Conservation (phyloP, 2,797 vertebrate genomes). For the Coreius guichenoti region DNA sequence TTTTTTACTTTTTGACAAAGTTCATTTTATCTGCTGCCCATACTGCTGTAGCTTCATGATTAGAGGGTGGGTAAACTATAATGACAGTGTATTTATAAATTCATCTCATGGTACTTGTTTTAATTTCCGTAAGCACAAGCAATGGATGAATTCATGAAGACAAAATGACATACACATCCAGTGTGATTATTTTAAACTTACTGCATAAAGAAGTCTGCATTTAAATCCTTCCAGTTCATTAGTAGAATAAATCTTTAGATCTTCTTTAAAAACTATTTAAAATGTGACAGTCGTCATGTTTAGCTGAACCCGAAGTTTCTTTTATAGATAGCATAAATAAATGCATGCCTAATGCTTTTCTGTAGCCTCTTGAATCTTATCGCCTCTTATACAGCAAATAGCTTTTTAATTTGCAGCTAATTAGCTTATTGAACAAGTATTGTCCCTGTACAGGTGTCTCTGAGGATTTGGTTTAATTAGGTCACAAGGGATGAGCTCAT, state of each 20-base stretch:
- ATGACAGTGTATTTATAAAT: conserved; percentile 35
- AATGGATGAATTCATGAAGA: conserved; percentile 9
- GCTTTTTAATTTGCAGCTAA: conserved; percentile 61
- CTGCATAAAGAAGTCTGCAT: neutral
- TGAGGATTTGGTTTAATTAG: conserved; percentile 43
- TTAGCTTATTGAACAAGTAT: conserved; percentile 40
- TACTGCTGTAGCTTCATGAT: conserved; percentile 1
- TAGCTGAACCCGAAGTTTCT: conserved; percentile 31
- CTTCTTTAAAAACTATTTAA: conserved; percentile 10
- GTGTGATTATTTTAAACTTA: conserved; percentile 17
- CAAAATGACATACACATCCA: conserved; percentile 9
- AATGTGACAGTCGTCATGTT: neutral
- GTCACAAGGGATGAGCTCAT: conserved; percentile 40
- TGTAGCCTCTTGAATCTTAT: conserved; percentile 50
- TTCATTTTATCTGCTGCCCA: conserved; percentile 7
- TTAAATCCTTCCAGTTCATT: conserved; percentile 17
- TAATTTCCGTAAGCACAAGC: conserved; percentile 14
- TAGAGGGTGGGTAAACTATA: conserved; percentile 5
- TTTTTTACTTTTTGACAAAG: conserved; percentile 29
- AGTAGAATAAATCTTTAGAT: conserved; percentile 9
- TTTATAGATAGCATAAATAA: conserved; percentile 42
- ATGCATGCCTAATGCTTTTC: conserved; percentile 40
- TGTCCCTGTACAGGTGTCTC: conserved; percentile 25
- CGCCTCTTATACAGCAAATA: conserved; percentile 36
- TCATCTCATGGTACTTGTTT: conserved; percentile 32